These are phyloP conservation scores for Nephotettix cincticeps DNA, from an alignment of 1,140 invertebrate genomes.

Conservation along the genomic window DNA sequence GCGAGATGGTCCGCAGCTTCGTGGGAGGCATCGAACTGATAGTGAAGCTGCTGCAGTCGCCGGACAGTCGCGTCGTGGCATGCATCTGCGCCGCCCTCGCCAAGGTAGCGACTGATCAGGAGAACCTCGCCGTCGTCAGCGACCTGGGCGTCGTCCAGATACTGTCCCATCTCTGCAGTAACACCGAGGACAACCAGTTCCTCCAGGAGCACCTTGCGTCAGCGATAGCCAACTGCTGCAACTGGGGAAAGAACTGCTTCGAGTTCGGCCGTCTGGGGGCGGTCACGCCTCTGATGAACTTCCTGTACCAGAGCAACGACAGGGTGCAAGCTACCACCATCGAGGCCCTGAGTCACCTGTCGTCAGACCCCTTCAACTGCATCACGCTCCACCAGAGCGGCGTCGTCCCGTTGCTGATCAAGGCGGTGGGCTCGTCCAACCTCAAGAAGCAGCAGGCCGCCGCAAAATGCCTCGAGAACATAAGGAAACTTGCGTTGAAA, in stretches of 20 bases:
- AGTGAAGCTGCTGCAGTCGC: constrained; percentile 79
- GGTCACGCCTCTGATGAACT: constrained; percentile 83
- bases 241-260: constrained; percentile 81
- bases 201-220: constrained; percentile 82
- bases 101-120: constrained; percentile 82
- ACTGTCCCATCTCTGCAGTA: constrained; percentile 73
- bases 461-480: constrained; percentile 87
- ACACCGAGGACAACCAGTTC: constrained; percentile 71
- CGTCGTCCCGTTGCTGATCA: constrained; percentile 72
- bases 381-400: constrained; percentile 87
- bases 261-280: constrained; percentile 81
- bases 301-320: constrained; percentile 58
- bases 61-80: constrained; percentile 74
- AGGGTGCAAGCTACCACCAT: constrained; percentile 85
- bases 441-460: constrained; percentile 86
- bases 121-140: constrained; percentile 91
- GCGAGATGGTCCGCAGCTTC: constrained; percentile 88
- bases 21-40: constrained; percentile 89
- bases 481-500: constrained; percentile 70
- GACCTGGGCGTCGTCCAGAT: constrained; percentile 90
- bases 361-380: constrained; percentile 88
- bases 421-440: constrained; percentile 84
- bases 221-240: constrained; percentile 85
- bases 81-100: constrained; percentile 87
- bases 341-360: constrained; percentile 82